phyloP scores from a whole-genome alignment of 2,888 invertebrate genomes.

The Anaspis maculata region DNA sequence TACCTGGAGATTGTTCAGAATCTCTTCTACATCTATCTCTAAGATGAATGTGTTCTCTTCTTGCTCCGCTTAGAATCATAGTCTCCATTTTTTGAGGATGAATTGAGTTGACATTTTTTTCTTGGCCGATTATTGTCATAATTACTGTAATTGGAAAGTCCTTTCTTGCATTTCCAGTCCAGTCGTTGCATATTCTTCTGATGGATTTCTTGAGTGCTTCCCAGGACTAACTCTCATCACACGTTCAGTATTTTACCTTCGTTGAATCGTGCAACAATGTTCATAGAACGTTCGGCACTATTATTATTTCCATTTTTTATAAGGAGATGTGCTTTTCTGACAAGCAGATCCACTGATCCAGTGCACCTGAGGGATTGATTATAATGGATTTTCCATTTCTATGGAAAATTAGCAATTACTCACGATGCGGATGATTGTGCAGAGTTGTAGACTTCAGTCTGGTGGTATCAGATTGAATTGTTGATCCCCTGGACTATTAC shows the following conservation, averaged over 20 bases:
- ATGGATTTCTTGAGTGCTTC: slow-evolving; percentile 4
- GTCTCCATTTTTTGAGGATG: background rate
- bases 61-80: slow-evolving; percentile 7
- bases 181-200: slow-evolving; percentile 3
- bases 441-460: background rate
- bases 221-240: slow-evolving; percentile 7
- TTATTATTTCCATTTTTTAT: slow-evolving; percentile 17
- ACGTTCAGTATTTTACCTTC: slow-evolving; percentile 13
- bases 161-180: background rate
- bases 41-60: background rate
- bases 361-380: slow-evolving; percentile 7
- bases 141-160: background rate
- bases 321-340: slow-evolving; percentile 12
- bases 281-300: slow-evolving; percentile 13
- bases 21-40: no score
- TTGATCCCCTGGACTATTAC: background rate
- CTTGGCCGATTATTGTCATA: background rate
- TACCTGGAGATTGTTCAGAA: slow-evolving; percentile 5
- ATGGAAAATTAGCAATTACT: background rate
- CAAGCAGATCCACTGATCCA: slow-evolving; percentile 7
- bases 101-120: background rate
- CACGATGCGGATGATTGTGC: background rate
- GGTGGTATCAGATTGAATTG: background rate
- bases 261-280: slow-evolving; percentile 16
- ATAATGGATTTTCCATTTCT: background rate